A percentile compares a stretch with the other conserved stretches of the same genome.
Conservation (phyloP, 2,797 vertebrate genomes). For the Pelobates cultripes region DNA sequence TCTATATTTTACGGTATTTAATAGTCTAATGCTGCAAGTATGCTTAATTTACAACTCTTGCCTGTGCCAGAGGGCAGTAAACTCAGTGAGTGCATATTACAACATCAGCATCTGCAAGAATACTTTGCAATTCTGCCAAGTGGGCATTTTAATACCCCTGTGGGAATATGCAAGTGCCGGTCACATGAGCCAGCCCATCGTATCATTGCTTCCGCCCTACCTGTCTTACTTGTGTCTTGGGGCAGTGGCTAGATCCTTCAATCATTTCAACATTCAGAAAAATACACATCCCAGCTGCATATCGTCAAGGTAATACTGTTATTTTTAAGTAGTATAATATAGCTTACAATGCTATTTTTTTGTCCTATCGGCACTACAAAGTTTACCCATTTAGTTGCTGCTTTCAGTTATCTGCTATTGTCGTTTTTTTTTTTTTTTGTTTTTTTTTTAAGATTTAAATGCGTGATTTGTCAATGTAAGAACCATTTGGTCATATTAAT, state of each 20-base stretch:
- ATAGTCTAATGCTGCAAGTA: not conserved
- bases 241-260: not conserved
- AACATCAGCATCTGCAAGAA: not conserved
- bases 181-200: constrained; percentile 10
- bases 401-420: no score
- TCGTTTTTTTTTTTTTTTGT: no score
- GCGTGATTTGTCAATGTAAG: no score
- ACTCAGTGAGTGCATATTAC: not conserved
- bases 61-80: not conserved
- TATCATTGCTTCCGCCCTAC: constrained; percentile 6
- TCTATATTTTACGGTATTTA: no score
- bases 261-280: not conserved
- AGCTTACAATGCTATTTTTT: no score
- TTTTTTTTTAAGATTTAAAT: no score
- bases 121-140: constrained; percentile 6
- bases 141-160: constrained; percentile 12
- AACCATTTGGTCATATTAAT: no score
- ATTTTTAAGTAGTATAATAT: no score
- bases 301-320: not conserved
- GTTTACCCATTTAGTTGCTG: no score
- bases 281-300: not conserved
- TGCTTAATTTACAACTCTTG: not conserved
- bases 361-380: no score
- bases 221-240: not conserved
- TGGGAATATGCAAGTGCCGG: constrained; percentile 2